A percentile compares a stretch with the other conserved stretches of the same genome.
Evolutionary conservation across 2,113 vertebrate genomes (phyloP).

Genomic region (Catharus bicknelli): DNA sequence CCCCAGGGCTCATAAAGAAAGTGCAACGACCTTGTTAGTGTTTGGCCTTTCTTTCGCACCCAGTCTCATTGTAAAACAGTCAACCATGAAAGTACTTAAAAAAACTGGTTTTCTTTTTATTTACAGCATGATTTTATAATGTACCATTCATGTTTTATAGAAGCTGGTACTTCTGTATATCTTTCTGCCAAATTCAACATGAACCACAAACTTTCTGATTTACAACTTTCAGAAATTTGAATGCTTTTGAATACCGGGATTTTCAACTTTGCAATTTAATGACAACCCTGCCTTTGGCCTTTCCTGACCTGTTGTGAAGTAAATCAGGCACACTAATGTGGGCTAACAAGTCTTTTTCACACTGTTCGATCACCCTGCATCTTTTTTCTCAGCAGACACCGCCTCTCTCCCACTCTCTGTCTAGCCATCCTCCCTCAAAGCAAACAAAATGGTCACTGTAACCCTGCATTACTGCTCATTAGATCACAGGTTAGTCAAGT

Average conservation of each 20-base stretch:
- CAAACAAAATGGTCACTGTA: constrained; percentile 79
- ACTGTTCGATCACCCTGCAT: constrained; percentile 71
- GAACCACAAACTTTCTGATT: constrained; percentile 64
- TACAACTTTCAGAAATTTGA: constrained; percentile 61
- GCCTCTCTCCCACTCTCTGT: constrained; percentile 73
- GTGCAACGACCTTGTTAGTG: constrained; percentile 48
- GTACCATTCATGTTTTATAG: constrained; percentile 14
- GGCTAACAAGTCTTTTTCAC: constrained; percentile 79
- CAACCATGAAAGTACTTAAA: constrained; percentile 60
- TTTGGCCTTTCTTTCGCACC: constrained; percentile 61
- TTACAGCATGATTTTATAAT: constrained; percentile 62
- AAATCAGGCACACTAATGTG: constrained; percentile 81
- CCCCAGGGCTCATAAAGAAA: constrained; percentile 60
- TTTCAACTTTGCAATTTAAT: constrained; percentile 76
- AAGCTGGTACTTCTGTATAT: constrained; percentile 9
- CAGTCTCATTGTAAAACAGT: constrained; percentile 55
- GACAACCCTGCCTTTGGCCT: constrained; percentile 71
- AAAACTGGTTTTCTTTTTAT: constrained; percentile 51
- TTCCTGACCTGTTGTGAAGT: constrained; percentile 76
- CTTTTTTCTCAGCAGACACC: constrained; percentile 69
- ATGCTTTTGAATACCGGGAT: constrained; percentile 68
- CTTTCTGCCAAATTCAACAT: constrained; percentile 41
- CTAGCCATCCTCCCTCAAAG: constrained; percentile 75
- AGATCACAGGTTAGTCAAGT: constrained; percentile 84
- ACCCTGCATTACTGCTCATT: constrained; percentile 80